phyloP scores from a whole-genome alignment of 2,113 vertebrate species.

The Pelusios castaneus region DNA sequence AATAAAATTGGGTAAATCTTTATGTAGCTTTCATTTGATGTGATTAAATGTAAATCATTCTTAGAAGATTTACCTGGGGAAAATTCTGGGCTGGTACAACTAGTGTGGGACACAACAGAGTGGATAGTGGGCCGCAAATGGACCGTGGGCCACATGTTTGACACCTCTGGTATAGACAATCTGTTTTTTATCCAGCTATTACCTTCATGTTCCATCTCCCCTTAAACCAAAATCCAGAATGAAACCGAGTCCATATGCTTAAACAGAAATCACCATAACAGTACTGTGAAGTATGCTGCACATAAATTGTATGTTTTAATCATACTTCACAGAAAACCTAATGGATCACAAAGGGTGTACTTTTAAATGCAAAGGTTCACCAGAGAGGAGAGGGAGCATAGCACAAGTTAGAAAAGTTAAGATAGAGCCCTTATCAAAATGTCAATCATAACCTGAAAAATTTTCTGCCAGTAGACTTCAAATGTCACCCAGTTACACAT shows the following conservation, averaged over 20 bases:
- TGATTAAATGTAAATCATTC: no score
- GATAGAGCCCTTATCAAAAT: constrained; percentile 58
- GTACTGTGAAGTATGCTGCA: neutral
- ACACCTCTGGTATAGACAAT: no score
- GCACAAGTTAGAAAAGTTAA: constrained; percentile 13
- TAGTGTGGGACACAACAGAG: no score
- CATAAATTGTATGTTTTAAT: neutral
- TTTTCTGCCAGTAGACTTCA: constrained; percentile 42
- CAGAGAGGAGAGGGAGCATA: neutral
- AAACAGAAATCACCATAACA: neutral
- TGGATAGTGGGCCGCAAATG: no score
- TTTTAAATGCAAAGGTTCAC: neutral
- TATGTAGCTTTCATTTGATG: no score
- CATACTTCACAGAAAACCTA: neutral
- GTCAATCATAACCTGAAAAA: constrained; percentile 60
- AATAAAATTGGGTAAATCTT: no score
- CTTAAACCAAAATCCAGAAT: neutral
- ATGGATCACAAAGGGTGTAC: neutral
- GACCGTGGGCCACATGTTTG: no score
- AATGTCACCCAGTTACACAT: constrained; percentile 32
- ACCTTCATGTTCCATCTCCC: neutral
- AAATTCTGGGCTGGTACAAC: no score
- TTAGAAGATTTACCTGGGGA: no score
- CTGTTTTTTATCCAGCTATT: no score
- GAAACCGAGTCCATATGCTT: neutral